Evolutionary conservation across 2,888 invertebrate genomes (phyloP), one percentile per base, ranked within the genome.

Genomic region (Hylaea fasciaria): DNA sequence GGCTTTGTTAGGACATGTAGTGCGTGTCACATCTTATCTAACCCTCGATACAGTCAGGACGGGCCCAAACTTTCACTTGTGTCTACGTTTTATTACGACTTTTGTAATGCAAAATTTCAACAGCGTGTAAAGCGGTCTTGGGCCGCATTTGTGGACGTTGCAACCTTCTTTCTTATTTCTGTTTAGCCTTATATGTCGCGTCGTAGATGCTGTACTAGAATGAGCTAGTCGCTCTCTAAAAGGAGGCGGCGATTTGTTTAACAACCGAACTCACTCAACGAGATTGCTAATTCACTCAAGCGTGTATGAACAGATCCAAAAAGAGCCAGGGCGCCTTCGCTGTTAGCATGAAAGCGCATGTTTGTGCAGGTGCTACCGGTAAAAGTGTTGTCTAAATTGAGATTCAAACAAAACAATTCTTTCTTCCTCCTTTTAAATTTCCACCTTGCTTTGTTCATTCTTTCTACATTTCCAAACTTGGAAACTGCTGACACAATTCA

Each of bases 251-350:
- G 46, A 50, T 54, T 60, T 41, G 49, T 8, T 39, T 46, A 55
- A 60, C 40, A 53, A 43, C 50, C 44, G 50, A 59, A 40, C 50
- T 48, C 45, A 59, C 54, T 59, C 45, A n/a, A 32, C 14, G 2
- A 39, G 50, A 54, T 59, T 54, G 54, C 49, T 54, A 54, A 53
- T 44, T 59, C 40, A 48, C 59, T 54, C 32, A 44, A 59, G 53
- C 58, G 39, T n/a, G 35, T 50, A 39, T 28, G n/a, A 14, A 14
- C 14, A 8, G 9, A 39, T 32, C 40, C 51, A 40, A 57, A 49
- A 58, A 47, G 41, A 52, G 47, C 41, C 12, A 29, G 14, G 22
- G 22, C 13, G 40, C 29, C 45, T 43, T 48, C 5, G 40, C 50
- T 32, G 47, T 54, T 49, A 39, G 46, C 54, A 32, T 17, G 41